Base-by-base conservation (phyloP, 2,888 invertebrate species). In the Chouioia cunea region DNA sequence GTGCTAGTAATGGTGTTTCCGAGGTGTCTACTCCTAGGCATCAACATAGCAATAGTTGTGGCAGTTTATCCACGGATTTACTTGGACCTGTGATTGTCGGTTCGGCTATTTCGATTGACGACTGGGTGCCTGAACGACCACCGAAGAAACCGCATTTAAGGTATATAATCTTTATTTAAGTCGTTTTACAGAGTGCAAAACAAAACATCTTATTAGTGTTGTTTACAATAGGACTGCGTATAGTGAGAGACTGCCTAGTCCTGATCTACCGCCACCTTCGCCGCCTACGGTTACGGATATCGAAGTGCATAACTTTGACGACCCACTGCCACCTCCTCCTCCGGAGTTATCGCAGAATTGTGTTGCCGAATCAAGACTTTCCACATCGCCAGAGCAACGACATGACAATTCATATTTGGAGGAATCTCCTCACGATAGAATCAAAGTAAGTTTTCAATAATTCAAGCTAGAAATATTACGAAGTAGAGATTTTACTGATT, bases 101-200 rank as follows among this genome's bases (percentile, higher is more conserved):
- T 0, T 89, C 90, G 0, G 87, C 90, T 0, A 90, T 91, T 79
- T 89, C 89, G 0, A 86, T 91, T 15, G 91, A 91, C 76, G 91
- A 91, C 76, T 91, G 91, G 89, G 90, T 91, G 0, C 92, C 93
- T 0, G 93, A 92, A 77, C 86, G 93, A 75, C 93, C 93, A 14
- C 93, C 93, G 3, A 93, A 93, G 84, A 93, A 93, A 84, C 92
- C 93, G 2, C 89, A 91, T 79, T 86, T 92, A 71, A 82, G 90
- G 76, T 86, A 88, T 64, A 86, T 85, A 4, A 27, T 43, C 1
- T 36, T 36, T 1, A 36, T 36, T 27, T 27, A 10, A 10, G 36
- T 36, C 12, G 12, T 8, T 36, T 36, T 27, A 6, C 6, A 3
- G 36, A 6, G 6, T 10, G 6, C 12, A 12, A 12, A 36, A 36